Conservation (phyloP, 2,113 vertebrate genomes). For the Varanus komodoensis region DNA sequence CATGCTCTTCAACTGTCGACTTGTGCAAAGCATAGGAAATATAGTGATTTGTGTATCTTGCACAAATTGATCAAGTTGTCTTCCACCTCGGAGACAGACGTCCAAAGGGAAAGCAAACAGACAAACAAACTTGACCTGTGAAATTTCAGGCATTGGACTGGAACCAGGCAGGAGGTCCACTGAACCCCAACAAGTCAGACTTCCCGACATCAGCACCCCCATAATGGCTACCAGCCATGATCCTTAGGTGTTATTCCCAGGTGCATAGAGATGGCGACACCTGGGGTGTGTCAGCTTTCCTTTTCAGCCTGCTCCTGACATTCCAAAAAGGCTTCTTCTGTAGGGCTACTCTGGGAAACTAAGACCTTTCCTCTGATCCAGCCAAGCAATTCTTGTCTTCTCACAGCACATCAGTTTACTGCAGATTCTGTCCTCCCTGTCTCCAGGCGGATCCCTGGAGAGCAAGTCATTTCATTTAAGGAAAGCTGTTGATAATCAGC, state of each 20-base stretch:
- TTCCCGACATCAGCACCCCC: no score
- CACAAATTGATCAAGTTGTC: no score
- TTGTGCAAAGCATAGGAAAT: no score
- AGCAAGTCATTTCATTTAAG: slow-evolving; percentile 35
- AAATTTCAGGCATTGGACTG: no score
- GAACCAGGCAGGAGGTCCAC: no score
- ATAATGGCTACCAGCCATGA: neutral
- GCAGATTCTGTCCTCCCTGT: slow-evolving; percentile 1
- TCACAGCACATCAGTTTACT: neutral
- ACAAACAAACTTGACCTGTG: no score
- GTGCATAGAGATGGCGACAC: neutral
- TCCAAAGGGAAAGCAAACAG: no score
- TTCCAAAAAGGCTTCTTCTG: neutral
- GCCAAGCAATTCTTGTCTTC: neutral
- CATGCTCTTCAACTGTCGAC: no score
- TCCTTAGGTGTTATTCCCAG: neutral
- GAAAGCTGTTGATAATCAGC: slow-evolving; percentile 66
- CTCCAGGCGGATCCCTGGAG: slow-evolving; percentile 3
- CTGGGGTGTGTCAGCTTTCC: neutral
- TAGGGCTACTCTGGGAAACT: neutral
- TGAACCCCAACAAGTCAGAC: no score
- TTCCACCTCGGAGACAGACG: no score
- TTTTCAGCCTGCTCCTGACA: neutral
- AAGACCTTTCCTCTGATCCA: neutral
- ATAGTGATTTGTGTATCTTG: no score